Evolutionary conservation across 2,888 invertebrate species (phyloP), one percentile per base, ranked within the genome.

Genomic region (Pollenia labialis): DNA sequence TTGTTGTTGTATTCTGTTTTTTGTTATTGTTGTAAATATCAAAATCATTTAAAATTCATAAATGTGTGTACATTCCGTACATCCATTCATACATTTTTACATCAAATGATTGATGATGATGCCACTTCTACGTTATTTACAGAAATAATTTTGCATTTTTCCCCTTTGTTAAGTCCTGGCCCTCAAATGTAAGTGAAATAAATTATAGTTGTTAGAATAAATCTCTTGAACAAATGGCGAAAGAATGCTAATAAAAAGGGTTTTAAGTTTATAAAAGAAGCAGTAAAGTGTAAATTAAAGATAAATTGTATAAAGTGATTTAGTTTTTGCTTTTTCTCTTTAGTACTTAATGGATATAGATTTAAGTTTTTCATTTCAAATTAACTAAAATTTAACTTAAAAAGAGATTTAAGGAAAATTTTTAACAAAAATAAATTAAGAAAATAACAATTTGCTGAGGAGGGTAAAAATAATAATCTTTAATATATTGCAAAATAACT

Each of bases 21-120:
- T 44, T 58, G 8, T 40, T 75, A 11, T 62, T 52, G 69, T 18
- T 56, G 10, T 11, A 76, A 69, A 42, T 64, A 66, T 14, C 32
- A 82, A 62, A 52, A 69, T 85, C 68, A 82, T 85, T 85, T 74
- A 56, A 81, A 82, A 85, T 82, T 85, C 85, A 85, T 85, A 85
- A 85, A 69, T 74, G 66, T 60, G 18, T 54, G 58, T 16, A 50
- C 32, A 60, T 32, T 32, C 8, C 40, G 11, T 4, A 48, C 58
- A 14, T n/a, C 44, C 58, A 42, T 56, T 60, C 60, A 46, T 60
- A 50, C 40, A 50, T 32, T 44, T 66, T 64, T 60, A 42, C 52
- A 69, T 48, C 48, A 50, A 50, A 82, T 85, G 85, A 85, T 85
- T 85, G 82, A 85, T 85, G 85, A 82, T 75, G 74, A 42, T 75